Evolutionary conservation across 1,140 invertebrate genomes (phyloP).

Genomic region (Drosophila pachea): DNA sequence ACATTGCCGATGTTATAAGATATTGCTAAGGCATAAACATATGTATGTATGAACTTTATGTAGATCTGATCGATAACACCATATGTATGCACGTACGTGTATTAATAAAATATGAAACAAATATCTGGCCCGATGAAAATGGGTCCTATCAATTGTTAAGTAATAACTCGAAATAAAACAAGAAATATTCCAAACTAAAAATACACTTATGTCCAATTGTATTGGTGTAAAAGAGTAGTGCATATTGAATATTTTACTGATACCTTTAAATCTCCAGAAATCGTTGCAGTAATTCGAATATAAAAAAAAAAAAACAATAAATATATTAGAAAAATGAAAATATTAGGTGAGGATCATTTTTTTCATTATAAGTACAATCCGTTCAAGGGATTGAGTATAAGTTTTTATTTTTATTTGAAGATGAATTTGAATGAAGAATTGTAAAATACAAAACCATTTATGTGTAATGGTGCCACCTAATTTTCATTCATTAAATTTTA

Average conservation of each 20-base stretch:
- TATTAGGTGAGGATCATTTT: too few relatives aligned
- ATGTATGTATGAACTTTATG: constrained; percentile 20
- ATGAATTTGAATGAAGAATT: constrained; percentile 4
- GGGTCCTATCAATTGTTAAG: constrained; percentile 32
- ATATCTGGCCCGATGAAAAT: constrained; percentile 19
- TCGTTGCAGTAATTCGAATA: constrained; percentile 4
- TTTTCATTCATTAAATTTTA: constrained; percentile 11
- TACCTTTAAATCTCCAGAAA: constrained; percentile 6
- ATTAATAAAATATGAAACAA: constrained; percentile 29
- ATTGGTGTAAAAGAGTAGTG: constrained; percentile 22
- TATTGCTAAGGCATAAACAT: constrained; percentile 8
- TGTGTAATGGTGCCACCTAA: constrained; percentile 5
- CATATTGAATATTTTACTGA: constrained; percentile 24
- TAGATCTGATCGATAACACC: constrained; percentile 8
- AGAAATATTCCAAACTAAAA: constrained; percentile 1
- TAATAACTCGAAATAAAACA: constrained; percentile 5
- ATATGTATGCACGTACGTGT: constrained; percentile 20
- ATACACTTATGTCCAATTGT: constrained; percentile 21
- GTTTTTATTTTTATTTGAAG: constrained; percentile 3
- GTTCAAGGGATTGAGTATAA: background rate
- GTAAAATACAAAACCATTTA: background rate
- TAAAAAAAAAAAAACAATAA: constrained; percentile 10
- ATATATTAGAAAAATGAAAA: background rate
- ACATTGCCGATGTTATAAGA: constrained; percentile 8
- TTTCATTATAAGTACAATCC: constrained; percentile 7